These are phyloP conservation scores for Oligia strigilis DNA, from an alignment of 2,888 invertebrate genomes.

Conservation along the genomic window DNA sequence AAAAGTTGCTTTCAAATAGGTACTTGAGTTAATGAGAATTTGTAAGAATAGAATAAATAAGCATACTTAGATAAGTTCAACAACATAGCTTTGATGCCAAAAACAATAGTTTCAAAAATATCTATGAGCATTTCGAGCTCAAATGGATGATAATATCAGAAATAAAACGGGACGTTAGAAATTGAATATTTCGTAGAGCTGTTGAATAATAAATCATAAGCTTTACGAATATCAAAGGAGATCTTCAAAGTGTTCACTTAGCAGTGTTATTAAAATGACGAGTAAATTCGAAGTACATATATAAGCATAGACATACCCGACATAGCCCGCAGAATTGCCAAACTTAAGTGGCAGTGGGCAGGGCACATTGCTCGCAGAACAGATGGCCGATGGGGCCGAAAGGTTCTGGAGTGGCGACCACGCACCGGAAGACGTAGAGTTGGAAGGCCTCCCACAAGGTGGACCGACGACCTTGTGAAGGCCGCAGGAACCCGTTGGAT, in stretches of 20 bases:
- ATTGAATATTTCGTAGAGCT: conserved; percentile 74
- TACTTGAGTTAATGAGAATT: conserved; percentile 5
- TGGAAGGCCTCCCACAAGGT: too few species aligned
- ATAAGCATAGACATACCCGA: too few species aligned
- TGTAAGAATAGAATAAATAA: conserved; percentile 1
- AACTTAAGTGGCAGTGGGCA: too few species aligned
- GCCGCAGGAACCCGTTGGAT: too few species aligned
- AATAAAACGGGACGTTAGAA: conserved; percentile 67
- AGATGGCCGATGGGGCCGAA: too few species aligned
- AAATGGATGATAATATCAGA: conserved; percentile 59
- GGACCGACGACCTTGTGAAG: too few species aligned
- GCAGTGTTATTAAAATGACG: conserved; percentile 78
- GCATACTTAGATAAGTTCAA: neutral
- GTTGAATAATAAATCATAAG: conserved; percentile 85
- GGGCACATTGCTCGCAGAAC: too few species aligned
- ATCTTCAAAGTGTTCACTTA: conserved; percentile 83
- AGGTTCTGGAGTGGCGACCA: too few species aligned
- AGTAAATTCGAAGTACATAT: conserved; percentile 71
- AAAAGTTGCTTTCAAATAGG: neutral
- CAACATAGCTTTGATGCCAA: neutral
- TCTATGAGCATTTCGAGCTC: conserved; percentile 19
- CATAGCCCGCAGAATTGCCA: too few species aligned
- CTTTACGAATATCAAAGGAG: conserved; percentile 81
- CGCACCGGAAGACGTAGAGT: too few species aligned
- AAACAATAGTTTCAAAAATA: conserved; percentile 20